Percentiles rank a stretch among this genome's conserved stretches.
phyloP scores from a whole-genome alignment of 2,113 vertebrate genomes.

The Mugil cephalus region DNA sequence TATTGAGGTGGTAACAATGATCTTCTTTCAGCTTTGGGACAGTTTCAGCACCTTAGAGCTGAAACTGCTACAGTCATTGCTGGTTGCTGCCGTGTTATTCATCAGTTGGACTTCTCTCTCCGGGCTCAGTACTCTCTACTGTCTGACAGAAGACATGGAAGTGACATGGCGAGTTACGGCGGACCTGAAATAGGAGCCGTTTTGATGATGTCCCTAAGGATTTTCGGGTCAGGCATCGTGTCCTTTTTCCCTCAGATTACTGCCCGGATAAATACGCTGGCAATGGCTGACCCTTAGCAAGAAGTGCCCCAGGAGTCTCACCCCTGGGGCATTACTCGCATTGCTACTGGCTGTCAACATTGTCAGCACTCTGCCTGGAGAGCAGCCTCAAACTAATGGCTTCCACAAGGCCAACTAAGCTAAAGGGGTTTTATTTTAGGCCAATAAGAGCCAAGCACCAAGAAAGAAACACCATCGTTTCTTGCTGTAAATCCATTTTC shows the following conservation, averaged over 20 bases:
- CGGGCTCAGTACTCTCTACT: slow-evolving; percentile 11
- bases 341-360: slow-evolving; percentile 55
- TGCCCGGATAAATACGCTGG: slow-evolving; percentile 64
- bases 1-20: slow-evolving; percentile 8
- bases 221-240: slow-evolving; percentile 46
- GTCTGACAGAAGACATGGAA: slow-evolving; percentile 23
- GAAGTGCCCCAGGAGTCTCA: slow-evolving; percentile 30
- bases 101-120: slow-evolving; percentile 35
- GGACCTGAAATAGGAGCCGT: slow-evolving; percentile 44
- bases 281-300: slow-evolving; percentile 49
- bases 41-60: slow-evolving; percentile 9
- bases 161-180: slow-evolving; percentile 3
- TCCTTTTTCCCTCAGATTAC: slow-evolving; percentile 67
- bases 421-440: slow-evolving; percentile 47
- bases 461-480: slow-evolving; percentile 7
- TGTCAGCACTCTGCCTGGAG: slow-evolving; percentile 60
- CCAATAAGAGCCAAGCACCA: slow-evolving; percentile 31
- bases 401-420: slow-evolving; percentile 50
- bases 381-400: slow-evolving; percentile 59
- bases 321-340: slow-evolving; percentile 36
- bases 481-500: too few species aligned
- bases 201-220: slow-evolving; percentile 64
- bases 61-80: slow-evolving; percentile 12
- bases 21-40: slow-evolving; percentile 34
- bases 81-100: slow-evolving; percentile 51